Base-by-base conservation (phyloP, 2,888 invertebrate species). In the Apamea monoglypha region DNA sequence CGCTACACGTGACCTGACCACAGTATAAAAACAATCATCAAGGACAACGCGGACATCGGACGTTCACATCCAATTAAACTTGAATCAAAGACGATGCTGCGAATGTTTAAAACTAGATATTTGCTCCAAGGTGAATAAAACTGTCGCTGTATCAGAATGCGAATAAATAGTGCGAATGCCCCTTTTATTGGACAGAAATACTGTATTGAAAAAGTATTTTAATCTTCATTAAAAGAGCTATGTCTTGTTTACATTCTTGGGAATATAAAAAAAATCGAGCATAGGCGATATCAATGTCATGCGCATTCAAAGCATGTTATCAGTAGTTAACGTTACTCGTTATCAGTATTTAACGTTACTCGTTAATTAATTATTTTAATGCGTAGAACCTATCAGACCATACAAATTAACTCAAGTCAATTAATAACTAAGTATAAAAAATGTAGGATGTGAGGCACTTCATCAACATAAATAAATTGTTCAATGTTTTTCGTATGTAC, bases 11-110 rank as follows among this genome's bases (percentile, higher is more conserved):
- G 80, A 40, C 47, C 8, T 82, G 80, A 40, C 47, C 8, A 59
- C 3, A 21, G 32, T 73, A 82, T 63, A 56, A 76, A 64, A 81
- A 63, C 56, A 59, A 59, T 72, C 25, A 29, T 36, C 76, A 83
- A 81, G 77, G 83, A 59, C 50, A 59, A n/a, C 40, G 21, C 69
- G 64, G n/a, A 12, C 81, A 66, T 76, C 83, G 63, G 64, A 12
- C 81, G 59, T 53, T 80, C 29, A 83, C 78, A 56, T 59, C 40
- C 50, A 83, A 83, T 64, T 76, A 21, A 69, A 70, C 56, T 76
- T 36, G 63, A 76, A 63, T 56, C 36, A 36, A n/a, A 53, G 29
- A 47, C 59, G 16, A 18, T 40, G 50, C 18, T 50, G 18, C 44
- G n/a, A 80, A 63, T 76, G 25, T 36, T 67, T 40, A 67, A 73